Evolutionary conservation across 2,888 invertebrate genomes (phyloP).

Genomic region (Azorinus chamasolen): DNA sequence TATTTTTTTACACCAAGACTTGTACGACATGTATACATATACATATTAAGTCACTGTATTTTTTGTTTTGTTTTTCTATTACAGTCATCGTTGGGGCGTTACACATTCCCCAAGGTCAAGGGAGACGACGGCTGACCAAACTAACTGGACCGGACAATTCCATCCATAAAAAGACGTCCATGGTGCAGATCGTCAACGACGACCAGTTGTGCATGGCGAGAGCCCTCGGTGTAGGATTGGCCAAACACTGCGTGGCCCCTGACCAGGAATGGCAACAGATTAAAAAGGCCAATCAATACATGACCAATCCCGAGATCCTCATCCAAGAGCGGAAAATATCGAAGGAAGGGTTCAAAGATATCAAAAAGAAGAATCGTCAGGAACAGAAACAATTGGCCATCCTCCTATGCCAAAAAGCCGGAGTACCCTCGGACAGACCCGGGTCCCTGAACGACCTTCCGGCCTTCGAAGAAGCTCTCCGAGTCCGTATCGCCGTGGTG

Average conservation of each 20-base stretch:
- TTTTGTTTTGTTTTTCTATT: slow-evolving; percentile 3
- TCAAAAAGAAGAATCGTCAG: too few species aligned
- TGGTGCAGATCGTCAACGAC: too few species aligned
- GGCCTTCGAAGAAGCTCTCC: too few species aligned
- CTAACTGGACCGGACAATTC: too few species aligned
- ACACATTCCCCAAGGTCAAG: slow-evolving; percentile 16
- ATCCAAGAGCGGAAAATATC: neutral
- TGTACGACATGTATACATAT: too few species aligned
- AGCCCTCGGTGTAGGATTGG: slow-evolving; percentile 20
- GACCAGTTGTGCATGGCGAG: slow-evolving; percentile 20
- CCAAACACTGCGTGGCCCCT: too few species aligned
- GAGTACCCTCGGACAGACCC: slow-evolving; percentile 9
- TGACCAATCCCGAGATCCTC: neutral
- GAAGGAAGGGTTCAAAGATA: slow-evolving; percentile 11
- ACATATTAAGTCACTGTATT: too few species aligned
- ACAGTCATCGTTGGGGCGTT: slow-evolving; percentile 23
- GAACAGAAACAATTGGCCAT: slow-evolving; percentile 13
- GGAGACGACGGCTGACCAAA: neutral
- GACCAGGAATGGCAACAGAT: slow-evolving; percentile 1
- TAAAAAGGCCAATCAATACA: neutral
- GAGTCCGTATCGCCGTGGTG: too few species aligned
- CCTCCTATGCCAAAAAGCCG: slow-evolving; percentile 12
- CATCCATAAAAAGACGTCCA: too few species aligned
- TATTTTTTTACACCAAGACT: too few species aligned
- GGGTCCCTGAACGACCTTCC: too few species aligned